These are phyloP conservation scores for Plagiodera versicolora DNA, from an alignment of 2,888 invertebrate genomes.

Conservation along the genomic window DNA sequence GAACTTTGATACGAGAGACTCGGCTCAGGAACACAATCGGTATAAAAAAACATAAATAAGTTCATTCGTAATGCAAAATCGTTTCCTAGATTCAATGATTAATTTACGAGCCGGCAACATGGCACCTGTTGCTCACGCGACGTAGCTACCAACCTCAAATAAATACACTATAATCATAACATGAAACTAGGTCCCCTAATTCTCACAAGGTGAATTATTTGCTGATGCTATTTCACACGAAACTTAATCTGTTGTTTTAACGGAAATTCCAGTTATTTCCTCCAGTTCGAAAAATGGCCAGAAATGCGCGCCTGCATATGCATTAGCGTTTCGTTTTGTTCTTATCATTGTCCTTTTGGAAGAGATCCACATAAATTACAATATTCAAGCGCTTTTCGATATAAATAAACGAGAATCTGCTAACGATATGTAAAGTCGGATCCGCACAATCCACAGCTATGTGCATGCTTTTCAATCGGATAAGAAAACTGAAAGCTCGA, in stretches of 20 bases:
- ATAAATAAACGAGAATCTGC: neutral
- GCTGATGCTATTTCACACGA: too few relatives aligned
- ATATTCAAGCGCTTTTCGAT: neutral
- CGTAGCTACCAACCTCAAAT: too few relatives aligned
- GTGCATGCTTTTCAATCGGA: neutral
- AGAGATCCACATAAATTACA: neutral
- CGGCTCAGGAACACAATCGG: too few relatives aligned
- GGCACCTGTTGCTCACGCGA: too few relatives aligned
- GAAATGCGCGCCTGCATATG: neutral
- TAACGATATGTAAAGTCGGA: neutral
- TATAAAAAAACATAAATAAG: too few relatives aligned
- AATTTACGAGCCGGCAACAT: too few relatives aligned
- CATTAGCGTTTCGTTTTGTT: neutral
- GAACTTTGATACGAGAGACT: too few relatives aligned
- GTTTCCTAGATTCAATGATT: too few relatives aligned
- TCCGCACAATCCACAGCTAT: neutral
- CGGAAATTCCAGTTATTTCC: neutral
- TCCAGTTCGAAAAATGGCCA: neutral
- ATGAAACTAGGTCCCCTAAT: too few relatives aligned
- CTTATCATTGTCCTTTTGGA: neutral
- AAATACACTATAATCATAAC: too few relatives aligned
- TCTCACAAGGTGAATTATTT: too few relatives aligned
- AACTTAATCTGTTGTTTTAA: neutral
- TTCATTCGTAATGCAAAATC: too few relatives aligned
- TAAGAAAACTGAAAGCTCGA: neutral